Evolutionary conservation across 2,888 invertebrate species (phyloP).

Genomic region (Melieria crassipennis): DNA sequence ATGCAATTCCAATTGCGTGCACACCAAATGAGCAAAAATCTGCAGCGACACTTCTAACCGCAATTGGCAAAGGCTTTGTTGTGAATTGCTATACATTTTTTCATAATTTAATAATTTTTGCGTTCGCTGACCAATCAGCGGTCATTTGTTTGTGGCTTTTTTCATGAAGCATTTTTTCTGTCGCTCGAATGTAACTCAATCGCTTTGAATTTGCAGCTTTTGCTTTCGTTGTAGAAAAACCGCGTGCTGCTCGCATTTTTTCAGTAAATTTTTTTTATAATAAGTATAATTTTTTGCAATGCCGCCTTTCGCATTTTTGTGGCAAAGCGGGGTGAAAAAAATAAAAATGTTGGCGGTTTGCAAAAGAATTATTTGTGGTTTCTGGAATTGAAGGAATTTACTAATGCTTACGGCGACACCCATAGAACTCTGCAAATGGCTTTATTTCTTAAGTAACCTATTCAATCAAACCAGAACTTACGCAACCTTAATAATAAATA

Average conservation of each 20-base stretch:
- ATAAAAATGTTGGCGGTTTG: neutral
- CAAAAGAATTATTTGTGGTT: too few relatives aligned
- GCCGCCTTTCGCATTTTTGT: too few relatives aligned
- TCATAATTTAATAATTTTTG: neutral
- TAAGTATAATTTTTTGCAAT: neutral
- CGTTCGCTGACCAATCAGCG: neutral
- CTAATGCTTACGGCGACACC: too few relatives aligned
- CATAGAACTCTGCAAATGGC: too few relatives aligned
- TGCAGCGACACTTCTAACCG: conserved; percentile 6
- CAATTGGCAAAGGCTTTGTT: neutral
- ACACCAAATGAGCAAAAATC: neutral
- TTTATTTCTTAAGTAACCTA: too few relatives aligned
- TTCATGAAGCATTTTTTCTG: too few relatives aligned
- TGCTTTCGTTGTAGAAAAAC: conserved; percentile 15
- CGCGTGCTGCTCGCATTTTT: conserved; percentile 28
- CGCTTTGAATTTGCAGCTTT: conserved; percentile 14
- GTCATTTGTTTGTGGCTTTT: neutral
- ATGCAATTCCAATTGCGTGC: too few relatives aligned
- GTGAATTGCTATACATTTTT: neutral
- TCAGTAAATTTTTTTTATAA: conserved; percentile 13
- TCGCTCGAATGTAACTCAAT: conserved; percentile 22
- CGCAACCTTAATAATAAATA: too few relatives aligned
- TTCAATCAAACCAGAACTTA: too few relatives aligned
- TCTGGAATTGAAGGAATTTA: too few relatives aligned
- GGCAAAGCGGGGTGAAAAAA: neutral